Conservation (phyloP, 2,797 vertebrate genomes). For the Sebastes steindachneri region DNA sequence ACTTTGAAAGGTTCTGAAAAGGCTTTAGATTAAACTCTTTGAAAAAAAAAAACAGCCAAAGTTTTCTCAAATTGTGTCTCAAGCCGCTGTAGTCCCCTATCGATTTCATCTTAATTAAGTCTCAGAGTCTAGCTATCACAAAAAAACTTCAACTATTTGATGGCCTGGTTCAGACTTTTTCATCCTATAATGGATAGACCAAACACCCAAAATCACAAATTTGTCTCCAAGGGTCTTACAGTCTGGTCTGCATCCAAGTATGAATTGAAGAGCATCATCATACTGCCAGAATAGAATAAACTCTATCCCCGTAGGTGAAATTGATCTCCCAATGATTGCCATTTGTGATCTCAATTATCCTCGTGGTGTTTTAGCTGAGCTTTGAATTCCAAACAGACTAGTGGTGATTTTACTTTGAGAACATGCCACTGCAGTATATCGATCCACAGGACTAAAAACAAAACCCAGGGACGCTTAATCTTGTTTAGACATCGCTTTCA, state of each 20-base stretch:
- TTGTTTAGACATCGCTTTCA: not conserved
- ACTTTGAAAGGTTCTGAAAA: conserved; percentile 17
- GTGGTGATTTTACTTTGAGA: not conserved
- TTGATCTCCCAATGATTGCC: conserved; percentile 9
- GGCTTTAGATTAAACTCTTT: not conserved
- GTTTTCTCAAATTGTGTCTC: not conserved
- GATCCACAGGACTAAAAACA: not conserved
- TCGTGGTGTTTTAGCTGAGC: conserved; percentile 1
- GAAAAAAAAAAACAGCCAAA: not conserved
- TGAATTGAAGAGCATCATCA: not conserved
- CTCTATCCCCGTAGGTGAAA: not conserved
- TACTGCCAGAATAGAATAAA: conserved; percentile 17
- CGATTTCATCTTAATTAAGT: not conserved
- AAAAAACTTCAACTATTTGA: not conserved
- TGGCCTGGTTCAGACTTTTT: not conserved
- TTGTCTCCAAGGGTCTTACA: not conserved
- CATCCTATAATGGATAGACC: not conserved
- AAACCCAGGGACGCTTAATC: not conserved
- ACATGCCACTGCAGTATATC: not conserved
- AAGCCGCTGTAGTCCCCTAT: not conserved
- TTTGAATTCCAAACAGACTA: conserved; percentile 2
- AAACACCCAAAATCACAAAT: not conserved
- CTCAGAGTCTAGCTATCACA: not conserved
- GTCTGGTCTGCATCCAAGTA: not conserved
- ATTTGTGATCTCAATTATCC: conserved; percentile 24